phyloP scores from a whole-genome alignment of 2,113 vertebrate species.

The Urocynchramus pylzowi region DNA sequence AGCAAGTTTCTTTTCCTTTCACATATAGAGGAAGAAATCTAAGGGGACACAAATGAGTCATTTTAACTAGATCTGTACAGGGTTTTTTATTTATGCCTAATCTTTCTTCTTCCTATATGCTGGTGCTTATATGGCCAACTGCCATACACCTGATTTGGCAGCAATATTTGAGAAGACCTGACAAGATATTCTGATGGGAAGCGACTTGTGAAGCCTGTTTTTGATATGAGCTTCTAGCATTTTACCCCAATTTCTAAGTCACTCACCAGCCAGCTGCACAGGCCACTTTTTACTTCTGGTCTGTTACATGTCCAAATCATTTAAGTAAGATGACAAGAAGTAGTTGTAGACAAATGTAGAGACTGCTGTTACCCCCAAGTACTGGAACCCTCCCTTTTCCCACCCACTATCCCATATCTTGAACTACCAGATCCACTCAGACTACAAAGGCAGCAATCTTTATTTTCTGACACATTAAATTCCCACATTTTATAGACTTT shows the following conservation, averaged over 20 bases:
- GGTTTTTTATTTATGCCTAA: background rate
- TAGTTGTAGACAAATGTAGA: background rate
- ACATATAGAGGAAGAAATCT: background rate
- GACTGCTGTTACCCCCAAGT: background rate
- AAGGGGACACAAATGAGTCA: background rate
- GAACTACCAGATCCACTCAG: background rate
- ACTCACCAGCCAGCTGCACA: background rate
- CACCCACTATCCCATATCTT: background rate
- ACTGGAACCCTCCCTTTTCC: background rate
- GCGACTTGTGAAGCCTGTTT: background rate
- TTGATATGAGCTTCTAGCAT: background rate
- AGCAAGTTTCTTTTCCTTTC: background rate
- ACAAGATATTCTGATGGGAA: background rate
- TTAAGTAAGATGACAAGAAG: background rate
- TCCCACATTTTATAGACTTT: background rate
- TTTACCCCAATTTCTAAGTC: background rate
- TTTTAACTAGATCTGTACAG: background rate
- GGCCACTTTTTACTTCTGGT: background rate
- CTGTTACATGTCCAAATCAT: background rate
- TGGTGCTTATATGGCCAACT: background rate
- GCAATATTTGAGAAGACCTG: background rate
- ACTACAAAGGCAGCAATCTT: conserved; percentile 49
- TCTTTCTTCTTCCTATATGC: background rate
- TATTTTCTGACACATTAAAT: conserved; percentile 1
- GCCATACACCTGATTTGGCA: background rate